Conservation (phyloP, 1,140 invertebrate species). For the Macrostomum lignano region DNA sequence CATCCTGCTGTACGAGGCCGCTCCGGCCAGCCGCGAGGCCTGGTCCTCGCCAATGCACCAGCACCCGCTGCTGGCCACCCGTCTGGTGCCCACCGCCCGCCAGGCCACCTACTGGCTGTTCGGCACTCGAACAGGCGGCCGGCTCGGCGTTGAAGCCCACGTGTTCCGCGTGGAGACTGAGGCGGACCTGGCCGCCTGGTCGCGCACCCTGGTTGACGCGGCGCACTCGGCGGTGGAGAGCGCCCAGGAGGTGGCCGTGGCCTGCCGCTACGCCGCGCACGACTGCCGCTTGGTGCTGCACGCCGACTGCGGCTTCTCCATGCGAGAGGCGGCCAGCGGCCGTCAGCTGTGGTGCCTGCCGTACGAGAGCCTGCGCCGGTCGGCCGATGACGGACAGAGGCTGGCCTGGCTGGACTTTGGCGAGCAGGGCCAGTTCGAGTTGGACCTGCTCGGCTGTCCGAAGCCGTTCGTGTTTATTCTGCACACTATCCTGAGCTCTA, state of each 20-base stretch:
- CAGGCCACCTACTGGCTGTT: too few relatives aligned
- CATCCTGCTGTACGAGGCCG: constrained; percentile 65
- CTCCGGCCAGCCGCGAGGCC: constrained; percentile 74
- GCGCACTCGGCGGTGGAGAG: constrained; percentile 45
- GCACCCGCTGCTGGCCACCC: constrained; percentile 58
- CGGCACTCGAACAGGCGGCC: too few relatives aligned
- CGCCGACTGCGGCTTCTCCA: constrained; percentile 49
- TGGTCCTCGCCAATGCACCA: constrained; percentile 65
- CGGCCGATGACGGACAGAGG: constrained; percentile 63
- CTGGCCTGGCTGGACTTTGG: constrained; percentile 78
- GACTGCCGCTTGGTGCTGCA: constrained; percentile 52
- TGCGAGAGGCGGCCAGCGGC: neutral
- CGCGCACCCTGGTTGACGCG: constrained; percentile 60
- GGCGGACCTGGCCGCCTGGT: constrained; percentile 65
- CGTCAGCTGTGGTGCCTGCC: constrained; percentile 50
- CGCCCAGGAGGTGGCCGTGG: constrained; percentile 37
- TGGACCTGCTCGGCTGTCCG: constrained; percentile 74
- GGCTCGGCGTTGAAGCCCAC: constrained; percentile 57
- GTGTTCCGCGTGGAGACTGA: constrained; percentile 67
- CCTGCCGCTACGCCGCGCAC: constrained; percentile 45
- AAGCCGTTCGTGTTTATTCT: constrained; percentile 91
- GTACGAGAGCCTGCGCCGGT: constrained; percentile 63
- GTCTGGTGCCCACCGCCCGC: constrained; percentile 28
- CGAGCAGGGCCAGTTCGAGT: constrained; percentile 60
- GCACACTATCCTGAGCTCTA: constrained; percentile 81